Conservation (phyloP, 2,888 invertebrate genomes). For the Zaprionus lineosus region DNA sequence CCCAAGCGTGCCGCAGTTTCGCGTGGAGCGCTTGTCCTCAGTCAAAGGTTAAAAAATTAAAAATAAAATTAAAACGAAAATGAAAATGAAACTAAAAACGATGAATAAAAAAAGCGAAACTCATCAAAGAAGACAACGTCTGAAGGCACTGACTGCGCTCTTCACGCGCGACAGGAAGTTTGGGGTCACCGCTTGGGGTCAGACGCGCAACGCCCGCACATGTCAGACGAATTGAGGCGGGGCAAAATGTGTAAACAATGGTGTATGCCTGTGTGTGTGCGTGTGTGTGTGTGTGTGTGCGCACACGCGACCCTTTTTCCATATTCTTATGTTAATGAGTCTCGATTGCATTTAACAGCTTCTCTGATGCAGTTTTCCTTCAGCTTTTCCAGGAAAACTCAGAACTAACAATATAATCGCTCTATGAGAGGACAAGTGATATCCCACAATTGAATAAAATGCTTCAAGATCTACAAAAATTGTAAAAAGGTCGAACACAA, state of each 20-base stretch:
- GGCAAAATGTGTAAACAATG: too few species aligned
- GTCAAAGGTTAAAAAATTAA: conserved; percentile 76
- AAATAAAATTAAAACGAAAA: too few species aligned
- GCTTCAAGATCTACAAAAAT: too few species aligned
- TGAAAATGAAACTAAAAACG: conserved; percentile 70
- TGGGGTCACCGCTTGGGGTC: conserved; percentile 64
- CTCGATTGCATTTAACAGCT: conserved; percentile 19
- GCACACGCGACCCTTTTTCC: background rate
- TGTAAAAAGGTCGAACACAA: too few species aligned
- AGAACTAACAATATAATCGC: conserved; percentile 3
- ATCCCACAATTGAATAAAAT: too few species aligned
- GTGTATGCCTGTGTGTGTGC: background rate
- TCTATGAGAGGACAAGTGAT: too few species aligned
- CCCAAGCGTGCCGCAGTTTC: conserved; percentile 16
- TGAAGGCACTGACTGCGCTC: too few species aligned
- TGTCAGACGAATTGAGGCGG: conserved; percentile 22
- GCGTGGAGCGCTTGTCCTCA: conserved; percentile 39
- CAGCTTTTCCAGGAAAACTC: conserved; percentile 7
- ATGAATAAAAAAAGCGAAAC: conserved; percentile 38
- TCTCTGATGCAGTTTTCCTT: background rate
- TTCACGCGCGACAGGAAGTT: conserved; percentile 66
- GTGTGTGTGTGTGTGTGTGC: background rate
- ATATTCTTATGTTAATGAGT: conserved; percentile 16
- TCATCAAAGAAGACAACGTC: conserved; percentile 30
- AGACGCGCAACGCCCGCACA: conserved; percentile 24